Conservation (phyloP, 2,888 invertebrate genomes). For the Malthinus seriepunctatus region DNA sequence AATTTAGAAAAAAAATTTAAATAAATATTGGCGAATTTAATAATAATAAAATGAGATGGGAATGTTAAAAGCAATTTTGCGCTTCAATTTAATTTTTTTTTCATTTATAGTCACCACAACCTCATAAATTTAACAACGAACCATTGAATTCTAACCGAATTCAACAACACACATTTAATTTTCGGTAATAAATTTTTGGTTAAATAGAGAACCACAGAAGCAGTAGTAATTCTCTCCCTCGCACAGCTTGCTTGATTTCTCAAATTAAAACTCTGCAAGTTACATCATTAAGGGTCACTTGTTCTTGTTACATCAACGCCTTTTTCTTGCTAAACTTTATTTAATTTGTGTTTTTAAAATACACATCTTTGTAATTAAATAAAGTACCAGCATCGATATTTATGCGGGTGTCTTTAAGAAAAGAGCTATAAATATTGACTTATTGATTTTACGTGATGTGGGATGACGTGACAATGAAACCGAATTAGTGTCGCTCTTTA, state of each 20-base stretch:
- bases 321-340: constrained; percentile 3
- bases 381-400: constrained; percentile 13
- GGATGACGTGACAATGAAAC: constrained; percentile 25
- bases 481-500: constrained; percentile 24
- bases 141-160: constrained; percentile 36
- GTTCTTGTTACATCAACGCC: constrained; percentile 34
- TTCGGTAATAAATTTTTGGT: constrained; percentile 39
- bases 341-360: not conserved
- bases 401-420: constrained; percentile 22
- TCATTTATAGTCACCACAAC: constrained; percentile 32
- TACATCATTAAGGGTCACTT: constrained; percentile 38
- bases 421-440: constrained; percentile 20
- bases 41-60: too few species aligned
- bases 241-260: constrained; percentile 35
- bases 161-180: constrained; percentile 40
- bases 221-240: constrained; percentile 34
- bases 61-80: not conserved
- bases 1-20: too few species aligned
- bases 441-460: constrained; percentile 25
- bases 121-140: constrained; percentile 34
- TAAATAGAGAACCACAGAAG: constrained; percentile 38
- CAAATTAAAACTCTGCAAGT: constrained; percentile 40
- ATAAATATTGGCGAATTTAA: too few species aligned
- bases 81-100: constrained; percentile 20
- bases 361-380: not conserved